Conservation (phyloP, 2,797 vertebrate genomes). For the Florisuga fusca region DNA sequence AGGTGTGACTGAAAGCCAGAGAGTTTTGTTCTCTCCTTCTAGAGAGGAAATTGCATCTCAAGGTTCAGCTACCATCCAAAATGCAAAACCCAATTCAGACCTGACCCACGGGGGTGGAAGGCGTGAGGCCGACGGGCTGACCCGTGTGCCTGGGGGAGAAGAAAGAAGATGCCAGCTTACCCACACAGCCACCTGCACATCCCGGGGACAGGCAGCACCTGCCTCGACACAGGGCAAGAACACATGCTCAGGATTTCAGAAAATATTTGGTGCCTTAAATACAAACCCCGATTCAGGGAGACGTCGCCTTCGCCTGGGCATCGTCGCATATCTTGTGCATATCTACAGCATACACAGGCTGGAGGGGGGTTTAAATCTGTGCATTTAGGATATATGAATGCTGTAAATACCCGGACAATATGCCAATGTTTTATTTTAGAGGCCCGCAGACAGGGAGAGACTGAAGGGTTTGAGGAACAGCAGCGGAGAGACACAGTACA, state of each 20-base stretch:
- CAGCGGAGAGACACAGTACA: background rate
- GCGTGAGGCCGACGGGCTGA: background rate
- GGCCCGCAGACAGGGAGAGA: background rate
- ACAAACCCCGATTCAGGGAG: background rate
- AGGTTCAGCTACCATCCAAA: background rate
- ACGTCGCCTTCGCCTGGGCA: rapidly evolving
- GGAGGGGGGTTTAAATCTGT: background rate
- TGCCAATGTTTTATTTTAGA: background rate
- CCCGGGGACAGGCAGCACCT: rapidly evolving
- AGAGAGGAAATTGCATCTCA: background rate
- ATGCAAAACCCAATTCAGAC: background rate
- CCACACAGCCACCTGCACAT: rapidly evolving
- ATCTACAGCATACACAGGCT: background rate
- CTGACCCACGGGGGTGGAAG: background rate
- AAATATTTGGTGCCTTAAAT: background rate
- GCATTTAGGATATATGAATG: conserved; percentile 2
- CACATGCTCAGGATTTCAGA: rapidly evolving
- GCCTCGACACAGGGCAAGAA: background rate
- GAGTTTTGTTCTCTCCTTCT: background rate
- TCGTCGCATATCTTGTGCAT: background rate
- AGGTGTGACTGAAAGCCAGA: background rate
- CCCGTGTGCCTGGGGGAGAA: rapidly evolving
- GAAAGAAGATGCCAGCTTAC: rapidly evolving
- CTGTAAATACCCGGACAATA: conserved; percentile 30
- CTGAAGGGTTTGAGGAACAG: background rate